Percentiles rank a stretch among this genome's conserved stretches.
Evolutionary conservation across 1,140 invertebrate species (phyloP).

Genomic region (Saccostrea glomerata): DNA sequence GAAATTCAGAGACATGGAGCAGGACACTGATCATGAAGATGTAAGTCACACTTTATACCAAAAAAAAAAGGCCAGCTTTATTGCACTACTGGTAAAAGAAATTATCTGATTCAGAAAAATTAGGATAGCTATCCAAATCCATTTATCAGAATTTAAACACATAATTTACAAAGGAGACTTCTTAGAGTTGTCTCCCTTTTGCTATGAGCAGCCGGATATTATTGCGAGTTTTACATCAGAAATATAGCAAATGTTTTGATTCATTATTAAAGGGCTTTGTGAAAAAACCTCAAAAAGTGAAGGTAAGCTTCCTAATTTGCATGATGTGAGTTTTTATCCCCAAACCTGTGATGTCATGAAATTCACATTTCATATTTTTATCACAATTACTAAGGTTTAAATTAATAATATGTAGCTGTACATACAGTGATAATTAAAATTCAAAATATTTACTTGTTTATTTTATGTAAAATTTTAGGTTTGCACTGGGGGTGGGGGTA

Average conservation of each 20-base stretch:
- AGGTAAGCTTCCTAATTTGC: not conserved
- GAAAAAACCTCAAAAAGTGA: not conserved
- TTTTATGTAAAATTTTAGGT: too few relatives aligned
- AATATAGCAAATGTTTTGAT: not conserved
- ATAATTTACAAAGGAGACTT: not conserved
- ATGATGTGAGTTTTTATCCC: not conserved
- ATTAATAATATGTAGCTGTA: too few relatives aligned
- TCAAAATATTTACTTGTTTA: too few relatives aligned
- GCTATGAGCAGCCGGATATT: not conserved
- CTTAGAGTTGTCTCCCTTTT: not conserved
- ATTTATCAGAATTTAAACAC: not conserved
- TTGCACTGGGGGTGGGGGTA: too few relatives aligned
- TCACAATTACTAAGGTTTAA: too few relatives aligned
- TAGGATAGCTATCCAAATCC: too few relatives aligned
- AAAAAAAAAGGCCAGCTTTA: too few relatives aligned
- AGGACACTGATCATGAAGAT: slow-evolving; percentile 52
- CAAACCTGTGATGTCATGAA: not conserved
- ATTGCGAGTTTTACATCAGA: not conserved
- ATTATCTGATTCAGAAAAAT: too few relatives aligned
- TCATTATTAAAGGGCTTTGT: slow-evolving; percentile 28
- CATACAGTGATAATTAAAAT: too few relatives aligned
- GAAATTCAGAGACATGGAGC: slow-evolving; percentile 57
- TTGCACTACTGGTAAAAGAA: too few relatives aligned
- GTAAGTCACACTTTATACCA: not conserved
- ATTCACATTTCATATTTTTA: not conserved